Evolutionary conservation across 2,888 invertebrate species (phyloP), one percentile per base, ranked within the genome.

Genomic region (Himalopsyche anomala): DNA sequence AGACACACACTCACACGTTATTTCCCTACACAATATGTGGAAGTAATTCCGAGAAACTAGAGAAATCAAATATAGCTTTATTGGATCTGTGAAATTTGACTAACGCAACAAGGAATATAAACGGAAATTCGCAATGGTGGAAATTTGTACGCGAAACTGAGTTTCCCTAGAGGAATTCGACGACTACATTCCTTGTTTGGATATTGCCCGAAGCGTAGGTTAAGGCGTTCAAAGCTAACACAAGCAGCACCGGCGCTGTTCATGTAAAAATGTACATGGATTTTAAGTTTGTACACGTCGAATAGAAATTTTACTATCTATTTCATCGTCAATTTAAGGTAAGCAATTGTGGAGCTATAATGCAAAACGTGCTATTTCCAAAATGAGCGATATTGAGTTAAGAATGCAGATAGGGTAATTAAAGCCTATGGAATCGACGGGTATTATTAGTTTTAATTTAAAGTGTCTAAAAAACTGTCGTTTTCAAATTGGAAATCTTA

Each of bases 101-200:
- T 62, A 62, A 62, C 62, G 62, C 62, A 62, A 62, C 62, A 62
- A n/a, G 62, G 62, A 19, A 62, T 62, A 62, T 62, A 62, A 19
- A 5, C 62, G 62, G 62, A 19, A 62, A 62, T 62, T 62, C 62
- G 62, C 62, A 62, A 19, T 28, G 62, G 62, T 62, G 19, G 62
- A 62, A 62, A 62, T 62, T 62, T 62, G 28, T 62, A 62, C 62
- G 28, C 19, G 19, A 28, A 62, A 62, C 62, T 62, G 62, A 62
- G 62, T 19, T 62, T 62, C 62, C 62, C 62, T 19, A 28, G 62
- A 62, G 62, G 62, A 62, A 62, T 62, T 62, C 62, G 62, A 19
- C 62, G 62, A 62, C 62, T 62, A 62, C 62, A 62, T 62, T 62
- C 62, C 62, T 62, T 62, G 62, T 62, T 62, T 62, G 62, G 62